These are phyloP conservation scores for Sturmia bella DNA, from an alignment of 2,888 invertebrate genomes.

Conservation along the genomic window DNA sequence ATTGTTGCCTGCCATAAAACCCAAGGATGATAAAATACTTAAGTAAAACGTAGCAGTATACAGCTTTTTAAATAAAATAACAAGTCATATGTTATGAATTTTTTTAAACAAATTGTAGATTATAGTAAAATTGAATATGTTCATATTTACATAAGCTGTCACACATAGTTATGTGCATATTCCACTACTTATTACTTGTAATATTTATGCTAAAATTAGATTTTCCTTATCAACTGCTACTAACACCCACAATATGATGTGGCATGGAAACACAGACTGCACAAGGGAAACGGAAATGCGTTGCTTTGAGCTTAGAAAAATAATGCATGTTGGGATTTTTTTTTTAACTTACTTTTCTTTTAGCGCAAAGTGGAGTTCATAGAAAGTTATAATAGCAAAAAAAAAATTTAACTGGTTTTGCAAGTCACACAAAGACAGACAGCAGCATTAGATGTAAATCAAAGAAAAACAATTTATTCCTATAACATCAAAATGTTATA, in stretches of 20 bases:
- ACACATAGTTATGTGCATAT: constrained; percentile 8
- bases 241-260: constrained; percentile 10
- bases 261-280: neutral
- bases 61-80: constrained; percentile 43
- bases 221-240: constrained; percentile 39
- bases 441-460: too few species aligned
- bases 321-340: constrained; percentile 8
- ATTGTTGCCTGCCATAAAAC: constrained; percentile 50
- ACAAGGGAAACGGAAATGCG: constrained; percentile 26
- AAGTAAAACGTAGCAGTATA: constrained; percentile 24
- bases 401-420: constrained; percentile 1
- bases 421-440: too few species aligned
- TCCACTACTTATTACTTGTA: neutral
- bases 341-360: constrained; percentile 5
- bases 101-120: constrained; percentile 42
- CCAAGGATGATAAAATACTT: constrained; percentile 43
- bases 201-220: constrained; percentile 50
- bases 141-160: constrained; percentile 25
- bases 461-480: too few species aligned
- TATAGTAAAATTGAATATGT: constrained; percentile 9
- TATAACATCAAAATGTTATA: too few species aligned
- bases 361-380: constrained; percentile 9
- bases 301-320: constrained; percentile 44
- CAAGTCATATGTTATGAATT: constrained; percentile 48
- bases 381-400: constrained; percentile 35